Evolutionary conservation across 2,797 vertebrate genomes (phyloP), one percentile per base, ranked within the genome.

Genomic region (Crypturellus tataupa): DNA sequence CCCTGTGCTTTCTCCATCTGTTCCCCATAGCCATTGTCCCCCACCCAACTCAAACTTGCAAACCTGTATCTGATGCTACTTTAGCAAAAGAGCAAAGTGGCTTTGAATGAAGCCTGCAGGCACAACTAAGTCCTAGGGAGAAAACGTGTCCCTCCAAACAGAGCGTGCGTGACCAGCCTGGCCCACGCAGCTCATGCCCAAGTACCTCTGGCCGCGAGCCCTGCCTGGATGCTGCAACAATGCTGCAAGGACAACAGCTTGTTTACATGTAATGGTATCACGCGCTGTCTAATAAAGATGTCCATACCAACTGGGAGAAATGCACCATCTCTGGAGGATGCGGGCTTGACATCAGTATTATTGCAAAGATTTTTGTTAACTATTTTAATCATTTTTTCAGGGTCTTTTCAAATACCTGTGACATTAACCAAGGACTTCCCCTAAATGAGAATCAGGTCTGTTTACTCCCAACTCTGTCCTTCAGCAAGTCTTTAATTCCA

Each of bases 1-100:
- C 60, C 63, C 70, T 33, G n/a, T 20, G 60, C 83, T 55, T 82
- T 75, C 80, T 87, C 72, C 87, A 80, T 80, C 87, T 95, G 88
- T 14, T 93, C 44, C 44, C 47, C 82, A 83, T 39, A 62, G 21
- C 37, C 78, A 55, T 19, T 1, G 0, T 25, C 29, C 31, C 47
- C 39, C 2, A 12, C 0, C 19, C 82, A 47, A 0, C 67, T 68
- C 53, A 82, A 94, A 89, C 62, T 55, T 49, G 13, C 49, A 6
- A 73, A 77, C 64, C 81, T 92, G 53, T 47, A 44, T 24, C 56
- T 77, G 49, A 8, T 60, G 55, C 78, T 42, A 7, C 64, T 89
- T 58, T 2, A 82, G 78, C 64, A 84, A 64, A 21, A 17, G 20
- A 65, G 59, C 51, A 53, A 65, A 51, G 3, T 29, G 23, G 25